Evolutionary conservation across 1,140 invertebrate genomes (phyloP).

Genomic region (Drosophila lacertosa): DNA sequence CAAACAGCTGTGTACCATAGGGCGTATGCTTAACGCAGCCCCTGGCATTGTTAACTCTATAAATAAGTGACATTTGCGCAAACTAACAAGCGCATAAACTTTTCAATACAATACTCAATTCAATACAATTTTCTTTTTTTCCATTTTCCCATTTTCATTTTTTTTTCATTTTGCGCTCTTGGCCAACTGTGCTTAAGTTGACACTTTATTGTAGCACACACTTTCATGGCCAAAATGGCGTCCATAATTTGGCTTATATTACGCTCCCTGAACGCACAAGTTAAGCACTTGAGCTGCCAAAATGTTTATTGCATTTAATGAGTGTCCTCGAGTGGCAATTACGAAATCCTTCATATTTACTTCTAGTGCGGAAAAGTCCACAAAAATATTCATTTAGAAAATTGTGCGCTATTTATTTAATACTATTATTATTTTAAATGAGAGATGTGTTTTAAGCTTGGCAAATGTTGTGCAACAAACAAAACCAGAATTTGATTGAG

Average conservation of each 20-base stretch:
- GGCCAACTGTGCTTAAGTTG: constrained; percentile 4
- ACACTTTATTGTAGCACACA: constrained; percentile 17
- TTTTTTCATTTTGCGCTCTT: too few relatives aligned
- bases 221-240: constrained; percentile 24
- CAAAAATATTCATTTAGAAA: constrained; percentile 1
- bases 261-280: constrained; percentile 28
- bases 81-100: constrained; percentile 16
- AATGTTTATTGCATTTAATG: constrained; percentile 20
- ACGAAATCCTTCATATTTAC: neutral
- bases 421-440: neutral
- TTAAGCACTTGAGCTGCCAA: constrained; percentile 24
- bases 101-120: constrained; percentile 16
- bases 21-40: constrained; percentile 25
- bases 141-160: too few relatives aligned
- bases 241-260: constrained; percentile 49
- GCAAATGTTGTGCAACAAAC: neutral
- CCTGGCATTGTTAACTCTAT: constrained; percentile 27
- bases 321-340: constrained; percentile 30
- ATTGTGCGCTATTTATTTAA: neutral
- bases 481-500: neutral
- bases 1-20: constrained; percentile 13
- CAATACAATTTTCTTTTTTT: constrained; percentile 6
- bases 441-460: too few relatives aligned
- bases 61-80: constrained; percentile 30
- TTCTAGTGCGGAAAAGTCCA: neutral